Conservation (phyloP, 2,888 invertebrate species). For the Pecten maximus region DNA sequence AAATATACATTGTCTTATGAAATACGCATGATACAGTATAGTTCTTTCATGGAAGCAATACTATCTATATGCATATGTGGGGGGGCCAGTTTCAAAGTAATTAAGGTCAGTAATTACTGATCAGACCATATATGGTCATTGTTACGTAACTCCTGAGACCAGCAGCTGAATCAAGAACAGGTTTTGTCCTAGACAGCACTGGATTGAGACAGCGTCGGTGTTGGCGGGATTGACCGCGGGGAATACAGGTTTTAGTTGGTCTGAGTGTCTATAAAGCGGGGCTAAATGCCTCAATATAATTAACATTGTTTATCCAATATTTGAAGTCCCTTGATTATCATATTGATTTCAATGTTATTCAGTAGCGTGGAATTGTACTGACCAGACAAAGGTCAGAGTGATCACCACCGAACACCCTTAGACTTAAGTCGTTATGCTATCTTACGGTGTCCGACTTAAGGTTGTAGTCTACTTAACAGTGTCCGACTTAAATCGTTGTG, state of each 20-base stretch:
- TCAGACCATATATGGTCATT: conserved; percentile 13
- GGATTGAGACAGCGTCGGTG: background rate
- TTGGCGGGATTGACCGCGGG: background rate
- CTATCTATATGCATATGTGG: background rate
- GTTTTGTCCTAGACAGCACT: background rate
- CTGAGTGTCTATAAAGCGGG: background rate
- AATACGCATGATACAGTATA: background rate
- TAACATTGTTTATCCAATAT: conserved; percentile 32
- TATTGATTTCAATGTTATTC: background rate
- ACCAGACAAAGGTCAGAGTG: background rate
- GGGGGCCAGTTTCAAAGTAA: background rate
- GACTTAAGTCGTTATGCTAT: background rate
- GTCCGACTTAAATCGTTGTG: background rate
- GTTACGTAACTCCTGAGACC: background rate
- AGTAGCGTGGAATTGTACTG: background rate
- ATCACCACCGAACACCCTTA: background rate
- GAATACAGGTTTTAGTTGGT: background rate
- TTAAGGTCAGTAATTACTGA: background rate
- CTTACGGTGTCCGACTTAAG: background rate
- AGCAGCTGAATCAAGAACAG: conserved; percentile 12
- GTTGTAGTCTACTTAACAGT: background rate
- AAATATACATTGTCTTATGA: background rate
- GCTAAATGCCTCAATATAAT: conserved; percentile 26
- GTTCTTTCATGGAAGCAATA: background rate
- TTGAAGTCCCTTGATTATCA: background rate